A percentile compares a stretch with the other conserved stretches of the same genome.
phyloP scores from a whole-genome alignment of 2,113 vertebrate species.

The Dicaeum eximium region DNA sequence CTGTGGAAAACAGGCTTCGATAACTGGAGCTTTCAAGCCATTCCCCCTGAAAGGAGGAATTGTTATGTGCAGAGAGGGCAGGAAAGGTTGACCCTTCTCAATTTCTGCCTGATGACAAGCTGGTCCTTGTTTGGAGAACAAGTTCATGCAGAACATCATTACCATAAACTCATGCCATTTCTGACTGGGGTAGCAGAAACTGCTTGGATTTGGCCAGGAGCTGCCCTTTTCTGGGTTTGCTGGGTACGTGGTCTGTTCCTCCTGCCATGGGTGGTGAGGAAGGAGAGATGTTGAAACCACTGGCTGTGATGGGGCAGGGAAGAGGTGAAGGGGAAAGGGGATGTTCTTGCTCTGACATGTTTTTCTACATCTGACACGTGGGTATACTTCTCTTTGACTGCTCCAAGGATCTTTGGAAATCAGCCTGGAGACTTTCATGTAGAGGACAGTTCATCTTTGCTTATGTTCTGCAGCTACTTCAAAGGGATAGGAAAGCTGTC shows the following conservation, averaged over 20 bases:
- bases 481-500: not conserved
- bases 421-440: not conserved
- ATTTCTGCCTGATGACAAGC: constrained; percentile 62
- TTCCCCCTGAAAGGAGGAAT: constrained; percentile 54
- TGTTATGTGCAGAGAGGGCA: constrained; percentile 22
- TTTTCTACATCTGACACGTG: not conserved
- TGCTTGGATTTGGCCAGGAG: not conserved
- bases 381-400: not conserved
- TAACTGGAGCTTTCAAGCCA: constrained; percentile 37
- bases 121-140: constrained; percentile 59
- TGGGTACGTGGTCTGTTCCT: not conserved
- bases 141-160: constrained; percentile 41
- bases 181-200: not conserved
- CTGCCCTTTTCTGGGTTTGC: not conserved
- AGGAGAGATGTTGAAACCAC: not conserved
- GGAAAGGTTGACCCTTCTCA: constrained; percentile 60
- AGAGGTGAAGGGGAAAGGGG: not conserved
- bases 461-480: not conserved
- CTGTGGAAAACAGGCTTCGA: not conserved
- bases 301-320: not conserved
- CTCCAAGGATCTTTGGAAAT: not conserved
- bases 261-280: not conserved
- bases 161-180: constrained; percentile 5
- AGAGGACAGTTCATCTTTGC: not conserved
- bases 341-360: not conserved